A percentile compares a stretch with the other conserved stretches of the same genome.
phyloP scores from a whole-genome alignment of 2,797 vertebrate genomes.

The Aselliscus stoliczkanus region DNA sequence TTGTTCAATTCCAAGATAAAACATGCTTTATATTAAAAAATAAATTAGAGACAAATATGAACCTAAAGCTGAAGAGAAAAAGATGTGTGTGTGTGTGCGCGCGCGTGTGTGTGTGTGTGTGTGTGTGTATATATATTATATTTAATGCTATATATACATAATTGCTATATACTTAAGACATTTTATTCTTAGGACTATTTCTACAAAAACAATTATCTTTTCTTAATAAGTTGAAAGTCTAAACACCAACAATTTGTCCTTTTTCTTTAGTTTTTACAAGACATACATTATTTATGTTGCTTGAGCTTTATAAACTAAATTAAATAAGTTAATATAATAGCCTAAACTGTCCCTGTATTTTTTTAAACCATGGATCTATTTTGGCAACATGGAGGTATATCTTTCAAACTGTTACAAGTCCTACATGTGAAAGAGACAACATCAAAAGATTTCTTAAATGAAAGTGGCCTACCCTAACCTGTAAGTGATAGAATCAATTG shows the following conservation, averaged over 20 bases:
- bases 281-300: slow-evolving; percentile 75
- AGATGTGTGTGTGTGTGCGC: too few species aligned
- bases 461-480: slow-evolving; percentile 70
- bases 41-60: slow-evolving; percentile 78
- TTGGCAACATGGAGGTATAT: slow-evolving; percentile 84
- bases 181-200: slow-evolving; percentile 69
- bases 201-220: slow-evolving; percentile 74
- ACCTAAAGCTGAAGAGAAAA: slow-evolving; percentile 71
- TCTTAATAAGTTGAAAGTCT: slow-evolving; percentile 70
- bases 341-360: slow-evolving; percentile 77
- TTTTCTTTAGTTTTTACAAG: slow-evolving; percentile 65
- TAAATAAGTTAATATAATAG: slow-evolving; percentile 75
- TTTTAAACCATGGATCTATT: slow-evolving; percentile 77
- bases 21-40: slow-evolving; percentile 78
- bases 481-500: slow-evolving; percentile 68
- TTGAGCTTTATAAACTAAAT: slow-evolving; percentile 71
- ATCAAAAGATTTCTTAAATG: slow-evolving; percentile 58
- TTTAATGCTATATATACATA: slow-evolving; percentile 78
- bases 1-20: slow-evolving; percentile 77
- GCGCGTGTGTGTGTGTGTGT: too few species aligned
- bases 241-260: slow-evolving; percentile 72
- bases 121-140: too few species aligned
- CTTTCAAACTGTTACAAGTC: slow-evolving; percentile 77
- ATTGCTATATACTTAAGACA: slow-evolving; percentile 70
- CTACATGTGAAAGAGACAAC: slow-evolving; percentile 72